Evolutionary conservation across 2,113 vertebrate species (phyloP), one percentile per base, ranked within the genome.

Genomic region (Eublepharis macularius): DNA sequence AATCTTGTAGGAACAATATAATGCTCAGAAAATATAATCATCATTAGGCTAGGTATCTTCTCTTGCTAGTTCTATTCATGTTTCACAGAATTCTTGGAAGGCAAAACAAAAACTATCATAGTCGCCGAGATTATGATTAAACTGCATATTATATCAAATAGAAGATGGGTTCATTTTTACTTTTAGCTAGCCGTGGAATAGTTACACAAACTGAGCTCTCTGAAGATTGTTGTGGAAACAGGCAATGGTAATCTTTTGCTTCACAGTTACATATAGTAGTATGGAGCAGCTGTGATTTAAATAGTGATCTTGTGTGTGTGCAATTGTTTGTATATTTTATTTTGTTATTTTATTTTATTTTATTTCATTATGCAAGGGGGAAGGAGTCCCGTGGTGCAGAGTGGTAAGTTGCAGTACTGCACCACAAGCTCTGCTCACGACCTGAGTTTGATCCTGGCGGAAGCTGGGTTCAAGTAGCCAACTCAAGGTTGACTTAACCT

Each of bases 11-110:
- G 54, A 74, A 54, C n/a, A 74, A 72, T 80, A 74, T 39, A 80
- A 80, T 73, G n/a, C 43, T 74, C 68, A 74, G 77, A 74, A 80
- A 74, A 80, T 86, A 80, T 73, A 51, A 86, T 80, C 68, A 86
- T 60, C 72, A 80, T 80, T 74, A 80, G 54, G 51, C 74, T 86
- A 80, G 54, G 24, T 54, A 49, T 34, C 63, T 74, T 86, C n/a
- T 86, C 76, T 49, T 80, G 80, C 51, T 9, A 36, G 39, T 86
- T 80, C 51, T 73, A 47, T 85, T 85, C 76, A 73, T 80, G 84
- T 85, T 36, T 73, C 77, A 74, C 24, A 80, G 54, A 74, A 80
- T 69, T 49, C 69, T 80, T 80, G 77, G 24, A 74, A 86, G 73
- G 14, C 54, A 74, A 74, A 86, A 80, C 69, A 74, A 86, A 80